A percentile compares a stretch with the other conserved stretches of the same genome.
These are phyloP conservation scores for Raja brachyura DNA, from an alignment of 2,113 vertebrate genomes.

Conservation along the genomic window DNA sequence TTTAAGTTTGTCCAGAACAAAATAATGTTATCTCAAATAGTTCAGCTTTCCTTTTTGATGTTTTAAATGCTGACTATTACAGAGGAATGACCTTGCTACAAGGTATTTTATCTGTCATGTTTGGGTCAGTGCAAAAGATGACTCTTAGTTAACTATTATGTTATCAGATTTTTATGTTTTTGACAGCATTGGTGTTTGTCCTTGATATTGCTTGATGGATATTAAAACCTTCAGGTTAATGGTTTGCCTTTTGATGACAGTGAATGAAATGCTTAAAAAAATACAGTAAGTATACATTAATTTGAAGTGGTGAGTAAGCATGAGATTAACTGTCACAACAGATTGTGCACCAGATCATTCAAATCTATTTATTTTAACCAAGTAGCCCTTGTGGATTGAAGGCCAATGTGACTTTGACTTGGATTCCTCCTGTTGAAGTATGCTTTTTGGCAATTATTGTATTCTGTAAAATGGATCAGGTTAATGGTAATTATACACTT, in stretches of 20 bases:
- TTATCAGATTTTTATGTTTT: background rate
- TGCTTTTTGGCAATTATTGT: background rate
- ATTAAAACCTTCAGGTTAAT: constrained; percentile 31
- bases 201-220: constrained; percentile 22
- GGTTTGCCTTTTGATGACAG: constrained; percentile 37
- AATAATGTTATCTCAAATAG: constrained; percentile 6
- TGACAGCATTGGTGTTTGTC: background rate
- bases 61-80: background rate
- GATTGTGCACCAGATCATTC: constrained; percentile 33
- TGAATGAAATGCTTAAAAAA: constrained; percentile 21
- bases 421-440: background rate
- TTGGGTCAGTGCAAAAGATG: background rate
- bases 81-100: background rate
- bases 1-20: background rate
- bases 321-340: constrained; percentile 38
- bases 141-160: background rate
- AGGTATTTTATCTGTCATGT: background rate
- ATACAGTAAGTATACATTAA: constrained; percentile 34
- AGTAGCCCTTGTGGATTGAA: constrained; percentile 31
- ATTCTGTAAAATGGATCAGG: background rate
- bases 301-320: constrained; percentile 33
- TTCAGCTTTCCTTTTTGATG: background rate
- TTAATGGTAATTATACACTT: background rate
- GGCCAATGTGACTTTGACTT: constrained; percentile 28
- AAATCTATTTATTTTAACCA: constrained; percentile 15